Evolutionary conservation across 2,888 invertebrate genomes (phyloP).

Genomic region (Agriopis marginaria): DNA sequence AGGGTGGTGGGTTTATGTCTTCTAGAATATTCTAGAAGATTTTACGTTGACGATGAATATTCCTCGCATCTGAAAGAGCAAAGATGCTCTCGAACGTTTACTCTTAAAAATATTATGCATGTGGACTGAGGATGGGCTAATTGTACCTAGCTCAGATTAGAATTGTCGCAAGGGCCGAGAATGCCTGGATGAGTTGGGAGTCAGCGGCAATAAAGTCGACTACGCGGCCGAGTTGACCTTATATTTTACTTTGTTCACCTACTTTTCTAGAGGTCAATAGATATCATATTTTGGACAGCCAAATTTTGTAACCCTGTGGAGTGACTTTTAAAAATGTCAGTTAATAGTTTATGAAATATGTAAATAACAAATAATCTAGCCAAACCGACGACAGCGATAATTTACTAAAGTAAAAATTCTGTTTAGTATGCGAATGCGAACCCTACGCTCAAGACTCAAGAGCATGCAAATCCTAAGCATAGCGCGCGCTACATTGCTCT

Average conservation of each 20-base stretch:
- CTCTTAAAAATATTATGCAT: background rate
- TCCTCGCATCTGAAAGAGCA: background rate
- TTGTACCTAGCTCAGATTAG: background rate
- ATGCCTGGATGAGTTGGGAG: no score
- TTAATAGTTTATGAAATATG: background rate
- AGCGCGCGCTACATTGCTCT: constrained; percentile 53
- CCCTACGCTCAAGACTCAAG: constrained; percentile 53
- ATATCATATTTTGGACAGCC: no score
- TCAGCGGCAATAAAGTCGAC: no score
- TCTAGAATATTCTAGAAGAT: constrained; percentile 25
- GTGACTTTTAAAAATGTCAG: background rate
- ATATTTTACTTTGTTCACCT: background rate
- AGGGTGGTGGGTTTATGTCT: constrained; percentile 6
- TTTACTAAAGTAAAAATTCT: constrained; percentile 51
- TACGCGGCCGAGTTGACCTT: no score
- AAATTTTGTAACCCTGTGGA: no score
- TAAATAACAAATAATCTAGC: background rate
- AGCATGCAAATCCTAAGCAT: constrained; percentile 63
- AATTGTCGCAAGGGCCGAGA: no score
- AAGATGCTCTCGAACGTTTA: background rate
- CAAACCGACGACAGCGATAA: constrained; percentile 42
- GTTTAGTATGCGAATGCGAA: constrained; percentile 64
- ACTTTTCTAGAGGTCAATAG: no score
- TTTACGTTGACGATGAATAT: constrained; percentile 6
- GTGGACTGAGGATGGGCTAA: background rate